These are phyloP conservation scores for Norana najaformis DNA, from an alignment of 2,888 invertebrate species.

Conservation along the genomic window DNA sequence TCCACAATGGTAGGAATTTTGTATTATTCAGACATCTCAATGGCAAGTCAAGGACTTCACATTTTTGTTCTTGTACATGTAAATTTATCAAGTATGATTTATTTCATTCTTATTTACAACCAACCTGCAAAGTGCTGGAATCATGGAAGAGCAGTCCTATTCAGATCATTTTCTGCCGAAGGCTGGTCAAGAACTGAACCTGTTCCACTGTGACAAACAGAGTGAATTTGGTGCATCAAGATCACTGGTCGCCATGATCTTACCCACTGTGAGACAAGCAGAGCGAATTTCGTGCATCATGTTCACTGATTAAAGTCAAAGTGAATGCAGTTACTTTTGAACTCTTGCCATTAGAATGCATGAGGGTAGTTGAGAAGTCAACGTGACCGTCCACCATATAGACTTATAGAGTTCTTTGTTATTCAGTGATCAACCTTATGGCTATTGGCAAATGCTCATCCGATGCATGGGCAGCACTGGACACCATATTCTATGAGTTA, in stretches of 20 bases:
- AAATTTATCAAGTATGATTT: too few relatives aligned
- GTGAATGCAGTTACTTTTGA: neutral
- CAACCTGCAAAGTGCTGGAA: too few relatives aligned
- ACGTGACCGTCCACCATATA: neutral
- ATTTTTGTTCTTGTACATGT: too few relatives aligned
- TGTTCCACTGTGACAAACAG: too few relatives aligned
- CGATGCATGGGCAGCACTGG: neutral
- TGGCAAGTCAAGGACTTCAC: too few relatives aligned
- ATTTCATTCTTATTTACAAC: too few relatives aligned
- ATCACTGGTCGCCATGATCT: too few relatives aligned
- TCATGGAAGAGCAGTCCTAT: too few relatives aligned
- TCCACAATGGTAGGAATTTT: slow-evolving; percentile 45
- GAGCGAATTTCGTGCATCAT: neutral
- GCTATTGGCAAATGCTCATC: neutral
- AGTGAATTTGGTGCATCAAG: too few relatives aligned
- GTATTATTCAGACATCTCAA: neutral
- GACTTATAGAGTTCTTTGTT: neutral
- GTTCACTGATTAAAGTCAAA: too few relatives aligned
- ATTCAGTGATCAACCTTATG: neutral
- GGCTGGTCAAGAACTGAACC: too few relatives aligned
- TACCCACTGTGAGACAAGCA: neutral
- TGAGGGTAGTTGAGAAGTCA: neutral
- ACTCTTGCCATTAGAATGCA: neutral
- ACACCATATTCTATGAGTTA: neutral
- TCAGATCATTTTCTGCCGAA: too few relatives aligned